Evolutionary conservation across 2,797 vertebrate species (phyloP).

Genomic region (Carduelis carduelis): DNA sequence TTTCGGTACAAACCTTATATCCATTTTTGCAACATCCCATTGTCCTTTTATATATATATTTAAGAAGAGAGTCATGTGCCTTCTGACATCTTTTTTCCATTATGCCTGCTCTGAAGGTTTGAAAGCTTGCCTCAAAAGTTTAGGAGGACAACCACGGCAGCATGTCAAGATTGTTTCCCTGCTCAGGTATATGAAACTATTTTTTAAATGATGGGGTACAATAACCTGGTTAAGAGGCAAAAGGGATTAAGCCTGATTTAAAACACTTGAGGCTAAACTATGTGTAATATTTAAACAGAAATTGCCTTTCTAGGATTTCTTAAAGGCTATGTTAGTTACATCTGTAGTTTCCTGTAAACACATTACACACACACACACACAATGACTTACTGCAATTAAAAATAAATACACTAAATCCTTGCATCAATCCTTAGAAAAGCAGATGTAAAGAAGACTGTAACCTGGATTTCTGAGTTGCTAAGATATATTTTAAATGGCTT

Average conservation of each 20-base stretch:
- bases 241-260: constrained; percentile 7
- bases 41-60: neutral
- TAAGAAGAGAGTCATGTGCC: neutral
- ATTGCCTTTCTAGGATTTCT: neutral
- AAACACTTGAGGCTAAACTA: constrained; percentile 14
- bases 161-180: neutral
- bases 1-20: neutral
- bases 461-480: neutral
- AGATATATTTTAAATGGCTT: neutral
- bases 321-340: neutral
- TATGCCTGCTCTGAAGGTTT: neutral
- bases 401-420: neutral
- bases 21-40: neutral
- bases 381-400: neutral
- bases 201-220: constrained; percentile 15
- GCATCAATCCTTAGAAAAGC: neutral
- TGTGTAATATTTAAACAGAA: constrained; percentile 24
- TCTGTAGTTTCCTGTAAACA: neutral
- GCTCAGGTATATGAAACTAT: neutral
- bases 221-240: neutral
- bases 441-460: neutral
- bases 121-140: neutral
- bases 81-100: neutral
- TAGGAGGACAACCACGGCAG: neutral
- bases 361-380: neutral